Percentiles rank a stretch among this genome's conserved stretches.
Conservation (phyloP, 2,888 invertebrate genomes). For the Pterostichus madidus region DNA sequence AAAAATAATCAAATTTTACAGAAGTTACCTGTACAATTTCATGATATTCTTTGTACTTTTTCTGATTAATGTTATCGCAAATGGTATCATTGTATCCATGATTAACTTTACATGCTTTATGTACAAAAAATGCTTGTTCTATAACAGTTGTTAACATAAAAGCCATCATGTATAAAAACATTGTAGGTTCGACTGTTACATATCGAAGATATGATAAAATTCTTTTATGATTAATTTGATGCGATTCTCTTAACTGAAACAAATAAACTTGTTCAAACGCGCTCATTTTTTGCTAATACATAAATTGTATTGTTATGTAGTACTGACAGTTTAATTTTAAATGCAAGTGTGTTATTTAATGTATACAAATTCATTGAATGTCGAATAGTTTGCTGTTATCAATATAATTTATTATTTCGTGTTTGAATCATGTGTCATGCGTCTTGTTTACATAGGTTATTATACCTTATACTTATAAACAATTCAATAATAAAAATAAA, state of each 20-base stretch:
- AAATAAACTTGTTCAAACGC: background rate
- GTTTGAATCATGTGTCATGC: background rate
- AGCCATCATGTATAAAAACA: slow-evolving; percentile 94
- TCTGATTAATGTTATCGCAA: slow-evolving; percentile 82
- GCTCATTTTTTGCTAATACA: background rate
- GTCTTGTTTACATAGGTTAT: background rate
- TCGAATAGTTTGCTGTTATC: background rate
- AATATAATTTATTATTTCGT: background rate
- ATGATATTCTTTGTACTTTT: slow-evolving; percentile 81
- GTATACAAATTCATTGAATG: background rate
- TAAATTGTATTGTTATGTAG: background rate
- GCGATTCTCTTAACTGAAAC: slow-evolving; percentile 35
- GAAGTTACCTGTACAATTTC: slow-evolving; percentile 83
- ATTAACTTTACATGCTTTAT: slow-evolving; percentile 88
- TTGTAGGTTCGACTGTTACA: slow-evolving; percentile 90
- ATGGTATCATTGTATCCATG: slow-evolving; percentile 84
- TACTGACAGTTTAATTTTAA: too few species aligned
- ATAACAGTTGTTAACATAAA: slow-evolving; percentile 89
- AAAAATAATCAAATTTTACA: background rate
- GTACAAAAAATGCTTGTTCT: slow-evolving; percentile 88
- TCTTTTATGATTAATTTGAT: background rate
- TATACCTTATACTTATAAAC: background rate
- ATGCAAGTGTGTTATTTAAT: too few species aligned
- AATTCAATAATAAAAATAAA: background rate
- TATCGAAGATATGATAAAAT: slow-evolving; percentile 71